These are phyloP conservation scores for Pomacea maculata DNA, from an alignment of 1,140 invertebrate species.

Conservation along the genomic window DNA sequence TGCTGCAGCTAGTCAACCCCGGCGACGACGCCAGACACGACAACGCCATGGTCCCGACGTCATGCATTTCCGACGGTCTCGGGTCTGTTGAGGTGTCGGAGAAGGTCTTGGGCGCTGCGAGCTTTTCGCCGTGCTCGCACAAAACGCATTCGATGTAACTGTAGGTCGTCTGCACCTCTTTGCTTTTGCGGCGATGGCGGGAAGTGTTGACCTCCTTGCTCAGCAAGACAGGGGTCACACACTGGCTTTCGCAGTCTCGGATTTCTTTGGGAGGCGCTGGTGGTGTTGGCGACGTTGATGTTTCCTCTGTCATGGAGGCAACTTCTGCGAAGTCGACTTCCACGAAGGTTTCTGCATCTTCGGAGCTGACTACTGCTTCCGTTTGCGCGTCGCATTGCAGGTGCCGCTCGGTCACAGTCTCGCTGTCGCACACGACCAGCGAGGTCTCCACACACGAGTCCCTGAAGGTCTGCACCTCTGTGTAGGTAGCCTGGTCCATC, in stretches of 20 bases:
- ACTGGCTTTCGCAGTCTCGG: slow-evolving; percentile 15
- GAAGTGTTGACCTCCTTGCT: slow-evolving; percentile 20
- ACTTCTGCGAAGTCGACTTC: slow-evolving; percentile 36
- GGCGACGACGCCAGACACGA: slow-evolving; percentile 35
- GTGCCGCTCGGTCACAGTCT: slow-evolving; percentile 53
- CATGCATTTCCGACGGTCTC: slow-evolving; percentile 32
- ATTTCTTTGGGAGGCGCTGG: slow-evolving; percentile 9
- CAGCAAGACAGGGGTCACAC: neutral
- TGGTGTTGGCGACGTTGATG: neutral
- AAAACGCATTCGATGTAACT: slow-evolving; percentile 21
- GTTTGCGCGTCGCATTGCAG: slow-evolving; percentile 51
- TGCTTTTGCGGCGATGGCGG: slow-evolving; percentile 11
- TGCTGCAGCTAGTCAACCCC: slow-evolving; percentile 31
- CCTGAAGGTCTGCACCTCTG: slow-evolving; percentile 41
- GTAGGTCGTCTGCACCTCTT: slow-evolving; percentile 27
- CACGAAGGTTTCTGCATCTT: slow-evolving; percentile 45
- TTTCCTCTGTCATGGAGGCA: slow-evolving; percentile 13
- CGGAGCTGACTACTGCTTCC: slow-evolving; percentile 35
- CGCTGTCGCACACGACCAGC: slow-evolving; percentile 46
- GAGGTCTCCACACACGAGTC: slow-evolving; percentile 47
- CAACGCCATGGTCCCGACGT: slow-evolving; percentile 53
- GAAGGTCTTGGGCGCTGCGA: slow-evolving; percentile 6
- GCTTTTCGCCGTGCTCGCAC: slow-evolving; percentile 22
- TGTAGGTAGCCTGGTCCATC: slow-evolving; percentile 54
- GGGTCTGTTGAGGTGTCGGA: slow-evolving; percentile 39